A percentile compares a stretch with the other conserved stretches of the same genome.
Conservation (phyloP, 2,888 invertebrate species). For the Tridacna gigas region DNA sequence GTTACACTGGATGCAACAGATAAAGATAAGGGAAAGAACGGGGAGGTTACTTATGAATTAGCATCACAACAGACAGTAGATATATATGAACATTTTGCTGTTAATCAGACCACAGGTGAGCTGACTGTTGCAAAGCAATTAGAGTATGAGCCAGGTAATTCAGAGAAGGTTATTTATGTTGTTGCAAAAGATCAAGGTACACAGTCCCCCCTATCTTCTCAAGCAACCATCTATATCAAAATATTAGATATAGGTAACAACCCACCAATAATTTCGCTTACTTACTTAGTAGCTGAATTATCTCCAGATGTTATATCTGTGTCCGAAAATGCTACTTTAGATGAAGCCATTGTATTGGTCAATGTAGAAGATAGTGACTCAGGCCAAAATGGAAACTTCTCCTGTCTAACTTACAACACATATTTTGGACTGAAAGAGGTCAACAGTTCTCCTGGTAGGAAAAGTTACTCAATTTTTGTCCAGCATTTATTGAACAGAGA, state of each 20-base stretch:
- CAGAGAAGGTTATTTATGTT: conserved; percentile 59
- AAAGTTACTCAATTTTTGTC: conserved; percentile 66
- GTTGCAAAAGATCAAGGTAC: conserved; percentile 68
- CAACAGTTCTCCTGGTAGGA: conserved; percentile 27
- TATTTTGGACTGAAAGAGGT: conserved; percentile 65
- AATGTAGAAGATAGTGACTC: conserved; percentile 77
- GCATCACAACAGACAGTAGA: conserved; percentile 58
- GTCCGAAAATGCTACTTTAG: conserved; percentile 69
- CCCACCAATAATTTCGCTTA: conserved; percentile 89
- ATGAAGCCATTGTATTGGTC: conserved; percentile 76
- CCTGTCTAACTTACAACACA: conserved; percentile 70
- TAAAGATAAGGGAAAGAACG: conserved; percentile 93
- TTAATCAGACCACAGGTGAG: conserved; percentile 64
- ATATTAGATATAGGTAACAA: conserved; percentile 96
- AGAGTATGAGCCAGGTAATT: conserved; percentile 58
- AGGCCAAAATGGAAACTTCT: conserved; percentile 74
- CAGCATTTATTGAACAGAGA: conserved; percentile 72
- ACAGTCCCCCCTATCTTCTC: conserved; percentile 52
- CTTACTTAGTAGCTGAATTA: conserved; percentile 53
- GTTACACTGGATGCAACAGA: conserved; percentile 91
- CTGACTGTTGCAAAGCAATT: conserved; percentile 66
- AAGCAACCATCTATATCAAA: conserved; percentile 65
- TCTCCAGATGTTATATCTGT: conserved; percentile 62
- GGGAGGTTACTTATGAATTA: conserved; percentile 85
- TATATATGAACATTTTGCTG: conserved; percentile 59